Evolutionary conservation across 2,113 vertebrate genomes (phyloP).

Genomic region (Actenoides hombroni): DNA sequence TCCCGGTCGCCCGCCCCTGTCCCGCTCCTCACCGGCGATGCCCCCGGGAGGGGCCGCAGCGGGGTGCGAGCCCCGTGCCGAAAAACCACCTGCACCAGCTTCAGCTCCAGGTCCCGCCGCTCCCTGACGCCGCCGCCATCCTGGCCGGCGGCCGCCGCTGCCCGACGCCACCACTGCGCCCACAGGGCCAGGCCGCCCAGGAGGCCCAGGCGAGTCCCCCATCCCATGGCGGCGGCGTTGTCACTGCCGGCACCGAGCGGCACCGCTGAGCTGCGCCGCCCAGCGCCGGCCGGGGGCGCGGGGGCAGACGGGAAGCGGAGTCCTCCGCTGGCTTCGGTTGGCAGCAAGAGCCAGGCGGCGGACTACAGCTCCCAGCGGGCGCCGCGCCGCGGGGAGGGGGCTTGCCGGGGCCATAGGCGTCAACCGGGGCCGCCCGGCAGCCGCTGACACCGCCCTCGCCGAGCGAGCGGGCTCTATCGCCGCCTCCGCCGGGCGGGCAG

Average conservation of each 20-base stretch:
- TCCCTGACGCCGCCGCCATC: background rate
- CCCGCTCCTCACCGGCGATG: constrained; percentile 74
- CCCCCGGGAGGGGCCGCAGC: constrained; percentile 81
- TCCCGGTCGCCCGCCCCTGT: background rate
- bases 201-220: constrained; percentile 66
- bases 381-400: background rate
- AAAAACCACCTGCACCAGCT: constrained; percentile 87
- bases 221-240: constrained; percentile 40
- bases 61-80: constrained; percentile 90
- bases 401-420: too few relatives aligned
- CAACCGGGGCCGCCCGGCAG: background rate
- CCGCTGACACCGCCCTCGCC: background rate
- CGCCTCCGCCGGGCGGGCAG: background rate
- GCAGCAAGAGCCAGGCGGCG: accelerated
- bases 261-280: background rate
- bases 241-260: background rate
- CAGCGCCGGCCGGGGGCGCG: background rate
- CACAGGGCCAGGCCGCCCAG: constrained; percentile 74
- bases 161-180: constrained; percentile 63
- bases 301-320: constrained; percentile 37
- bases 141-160: background rate
- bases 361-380: constrained; percentile 62
- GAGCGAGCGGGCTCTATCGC: background rate
- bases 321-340: accelerated
- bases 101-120: constrained; percentile 72